Evolutionary conservation across 2,797 vertebrate species (phyloP).

Genomic region (Helostoma temminkii): DNA sequence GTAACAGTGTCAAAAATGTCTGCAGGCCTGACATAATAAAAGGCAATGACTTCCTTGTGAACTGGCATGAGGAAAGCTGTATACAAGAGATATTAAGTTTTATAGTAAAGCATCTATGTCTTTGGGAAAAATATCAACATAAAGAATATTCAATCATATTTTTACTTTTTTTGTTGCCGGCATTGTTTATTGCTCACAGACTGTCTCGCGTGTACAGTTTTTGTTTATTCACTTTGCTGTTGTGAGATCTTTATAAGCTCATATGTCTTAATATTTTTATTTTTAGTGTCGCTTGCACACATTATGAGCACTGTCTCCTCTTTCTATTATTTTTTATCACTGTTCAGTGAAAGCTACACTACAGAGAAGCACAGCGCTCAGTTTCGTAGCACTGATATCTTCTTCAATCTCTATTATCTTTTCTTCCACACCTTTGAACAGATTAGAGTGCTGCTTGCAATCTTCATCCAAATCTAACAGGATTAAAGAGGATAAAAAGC

Average conservation of each 20-base stretch:
- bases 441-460: conserved; percentile 70
- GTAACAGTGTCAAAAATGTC: conserved; percentile 77
- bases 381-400: conserved; percentile 58
- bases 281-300: conserved; percentile 11
- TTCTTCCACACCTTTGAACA: conserved; percentile 76
- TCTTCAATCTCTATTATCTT: conserved; percentile 72
- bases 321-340: neutral
- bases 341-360: conserved; percentile 16
- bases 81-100: conserved; percentile 29
- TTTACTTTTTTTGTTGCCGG: too few relatives aligned
- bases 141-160: too few relatives aligned
- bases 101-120: neutral
- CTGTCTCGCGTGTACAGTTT: too few relatives aligned
- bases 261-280: conserved; percentile 31
- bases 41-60: conserved; percentile 83
- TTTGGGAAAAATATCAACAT: too few relatives aligned
- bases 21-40: conserved; percentile 76
- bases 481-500: conserved; percentile 77
- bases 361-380: conserved; percentile 7
- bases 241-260: conserved; percentile 15
- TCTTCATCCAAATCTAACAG: conserved; percentile 77
- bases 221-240: too few relatives aligned
- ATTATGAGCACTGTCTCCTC: neutral
- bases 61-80: conserved; percentile 50
- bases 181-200: too few relatives aligned